Base-by-base conservation (phyloP, 2,113 vertebrate genomes). In the Tricholaema leucomelas region DNA sequence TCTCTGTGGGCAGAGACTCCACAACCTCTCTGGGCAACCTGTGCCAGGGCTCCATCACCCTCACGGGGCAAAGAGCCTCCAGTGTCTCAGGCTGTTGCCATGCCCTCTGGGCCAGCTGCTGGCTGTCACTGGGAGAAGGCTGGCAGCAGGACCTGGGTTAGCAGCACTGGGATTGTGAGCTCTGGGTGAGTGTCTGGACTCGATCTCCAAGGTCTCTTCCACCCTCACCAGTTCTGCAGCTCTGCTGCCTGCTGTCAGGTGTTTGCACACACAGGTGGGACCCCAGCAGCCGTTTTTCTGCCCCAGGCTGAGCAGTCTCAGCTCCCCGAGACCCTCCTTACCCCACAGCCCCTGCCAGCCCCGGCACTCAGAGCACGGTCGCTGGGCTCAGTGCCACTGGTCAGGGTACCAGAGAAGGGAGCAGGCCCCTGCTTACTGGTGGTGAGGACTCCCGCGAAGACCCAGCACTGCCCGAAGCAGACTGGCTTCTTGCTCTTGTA, bases 381-480 rank as follows among this genome's bases (percentile, higher is more conserved):
- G 40, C 36, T 46, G 48, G 70, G 7, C 24, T 88, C 30, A 24
- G 6, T 28, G 15, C 55, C 52, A 24, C 42, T 7, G 48, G 42
- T 9, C 2, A 18, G 61, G 52, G 8, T 25, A 42, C n/a, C 16
- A 36, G 77, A 33, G 40, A 50, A 50, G 13, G 70, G 60, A 71
- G 38, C 0, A 2, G n/a, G 20, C 50, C 14, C 7, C 20, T 27
- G 3, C 10, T 78, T 73, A 97, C 97, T 96, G 91, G 97, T 97
- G 33, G 95, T 97, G 69, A 98, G 92, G 69, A 97, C 93, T 54
- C 97, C 97, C 20, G 98, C 84, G 0, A 97, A 98, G 52, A 98
- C 97, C 97, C 97, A 97, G 56, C 97, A 97, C 58, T 97, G 97
- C 28, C 97, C 97, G 0, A 72, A 97, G 12, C 3, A 1, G 30